A percentile compares a stretch with the other conserved stretches of the same genome.
These are phyloP conservation scores for Eleginops maclovinus DNA, from an alignment of 2,113 vertebrate species.

Conservation along the genomic window DNA sequence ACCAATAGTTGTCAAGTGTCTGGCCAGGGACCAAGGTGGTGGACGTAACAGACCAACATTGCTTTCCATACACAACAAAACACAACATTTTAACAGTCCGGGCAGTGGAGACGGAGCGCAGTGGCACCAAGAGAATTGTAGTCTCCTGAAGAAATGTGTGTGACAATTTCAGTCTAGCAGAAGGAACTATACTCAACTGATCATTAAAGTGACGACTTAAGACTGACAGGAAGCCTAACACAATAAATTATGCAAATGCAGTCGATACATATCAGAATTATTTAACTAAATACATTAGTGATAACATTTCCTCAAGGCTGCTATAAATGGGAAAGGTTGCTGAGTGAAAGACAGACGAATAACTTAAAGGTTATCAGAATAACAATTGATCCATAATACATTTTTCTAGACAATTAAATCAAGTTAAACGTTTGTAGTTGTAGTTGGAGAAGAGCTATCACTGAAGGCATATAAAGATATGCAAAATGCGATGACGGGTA, in stretches of 20 bases:
- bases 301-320: neutral
- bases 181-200: constrained; percentile 12
- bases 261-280: neutral
- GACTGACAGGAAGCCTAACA: neutral
- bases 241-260: neutral
- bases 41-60: neutral
- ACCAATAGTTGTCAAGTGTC: too few relatives aligned
- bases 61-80: neutral
- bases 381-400: neutral
- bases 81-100: too few relatives aligned
- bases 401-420: neutral
- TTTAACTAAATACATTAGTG: too few relatives aligned
- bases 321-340: neutral
- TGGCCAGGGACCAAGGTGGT: neutral
- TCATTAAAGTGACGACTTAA: neutral
- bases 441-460: neutral
- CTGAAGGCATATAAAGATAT: neutral
- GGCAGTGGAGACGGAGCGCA: neutral
- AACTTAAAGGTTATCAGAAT: neutral
- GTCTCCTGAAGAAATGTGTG: neutral
- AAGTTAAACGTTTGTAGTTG: neutral
- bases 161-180: constrained; percentile 8
- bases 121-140: neutral
- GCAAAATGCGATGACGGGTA: neutral
- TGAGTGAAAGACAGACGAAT: neutral